A percentile compares a stretch with the other conserved stretches of the same genome.
Conservation (phyloP, 2,113 vertebrate species). For the Hyperoodon ampullatus region DNA sequence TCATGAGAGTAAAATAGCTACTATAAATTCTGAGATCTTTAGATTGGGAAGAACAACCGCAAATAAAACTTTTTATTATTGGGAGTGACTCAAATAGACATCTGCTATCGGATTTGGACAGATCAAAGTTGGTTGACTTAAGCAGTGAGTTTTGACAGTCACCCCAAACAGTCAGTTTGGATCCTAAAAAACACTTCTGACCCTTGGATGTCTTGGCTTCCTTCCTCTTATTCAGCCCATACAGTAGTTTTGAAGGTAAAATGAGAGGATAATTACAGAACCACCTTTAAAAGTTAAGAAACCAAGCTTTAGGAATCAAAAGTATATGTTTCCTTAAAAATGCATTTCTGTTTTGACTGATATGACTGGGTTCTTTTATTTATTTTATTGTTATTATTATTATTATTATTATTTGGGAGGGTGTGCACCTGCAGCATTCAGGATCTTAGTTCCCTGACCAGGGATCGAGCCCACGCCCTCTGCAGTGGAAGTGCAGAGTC, state of each 20-base stretch:
- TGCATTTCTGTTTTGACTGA: neutral
- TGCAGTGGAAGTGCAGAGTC: no score
- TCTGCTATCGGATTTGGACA: neutral
- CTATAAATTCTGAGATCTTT: neutral
- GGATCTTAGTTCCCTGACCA: no score
- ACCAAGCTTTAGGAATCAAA: conserved; percentile 9
- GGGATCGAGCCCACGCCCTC: no score
- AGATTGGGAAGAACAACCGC: neutral
- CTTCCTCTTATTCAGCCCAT: neutral
- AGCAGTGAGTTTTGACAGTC: neutral
- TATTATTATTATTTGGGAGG: no score
- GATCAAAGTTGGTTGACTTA: neutral
- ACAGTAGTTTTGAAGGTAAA: conserved; percentile 2
- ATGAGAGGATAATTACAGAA: conserved; percentile 8
- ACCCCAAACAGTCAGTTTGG: neutral
- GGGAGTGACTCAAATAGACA: neutral
- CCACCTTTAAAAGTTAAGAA: conserved; percentile 34
- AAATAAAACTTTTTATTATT: neutral
- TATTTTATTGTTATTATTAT: no score
- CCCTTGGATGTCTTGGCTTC: neutral
- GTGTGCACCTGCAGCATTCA: no score
- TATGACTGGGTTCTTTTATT: conserved; percentile 19
- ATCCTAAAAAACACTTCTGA: neutral
- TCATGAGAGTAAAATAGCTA: conserved; percentile 24
- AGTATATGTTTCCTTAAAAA: conserved; percentile 47